A percentile compares a stretch with the other conserved stretches of the same genome.
Evolutionary conservation across 2,113 vertebrate genomes (phyloP).

Genomic region (Poeciliopsis prolifica): DNA sequence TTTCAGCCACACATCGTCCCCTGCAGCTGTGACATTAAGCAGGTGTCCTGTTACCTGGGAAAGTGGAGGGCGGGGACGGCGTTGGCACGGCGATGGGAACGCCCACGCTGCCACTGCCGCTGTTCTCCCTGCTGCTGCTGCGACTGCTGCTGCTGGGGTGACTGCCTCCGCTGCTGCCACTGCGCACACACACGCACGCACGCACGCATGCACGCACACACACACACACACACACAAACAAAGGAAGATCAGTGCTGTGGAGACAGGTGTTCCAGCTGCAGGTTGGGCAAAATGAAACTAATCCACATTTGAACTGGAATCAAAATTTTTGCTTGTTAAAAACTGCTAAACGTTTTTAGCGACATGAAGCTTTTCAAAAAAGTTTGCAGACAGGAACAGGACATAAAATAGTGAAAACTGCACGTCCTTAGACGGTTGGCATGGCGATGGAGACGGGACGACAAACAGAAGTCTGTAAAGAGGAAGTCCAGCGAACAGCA

Average conservation of each 20-base stretch:
- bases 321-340: background rate
- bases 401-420: background rate
- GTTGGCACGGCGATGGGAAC: conserved; percentile 94
- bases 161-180: conserved; percentile 93
- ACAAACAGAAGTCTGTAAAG: conserved; percentile 16
- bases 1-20: no score
- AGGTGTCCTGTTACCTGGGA: conserved; percentile 84
- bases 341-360: background rate
- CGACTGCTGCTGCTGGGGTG: conserved; percentile 89
- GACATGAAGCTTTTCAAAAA: background rate
- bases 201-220: conserved; percentile 52
- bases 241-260: background rate
- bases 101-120: conserved; percentile 92
- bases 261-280: background rate
- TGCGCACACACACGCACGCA: conserved; percentile 76
- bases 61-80: conserved; percentile 91
- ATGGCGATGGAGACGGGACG: background rate
- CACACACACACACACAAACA: conserved; percentile 61
- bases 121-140: conserved; percentile 97
- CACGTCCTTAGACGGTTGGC: background rate
- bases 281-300: background rate
- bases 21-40: conserved; percentile 32
- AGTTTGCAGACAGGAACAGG: background rate
- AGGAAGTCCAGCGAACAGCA: background rate
- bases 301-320: background rate